Percentiles rank a stretch among this genome's conserved stretches.
phyloP scores from a whole-genome alignment of 1,140 invertebrate genomes.

The Rhopalosiphum padi region DNA sequence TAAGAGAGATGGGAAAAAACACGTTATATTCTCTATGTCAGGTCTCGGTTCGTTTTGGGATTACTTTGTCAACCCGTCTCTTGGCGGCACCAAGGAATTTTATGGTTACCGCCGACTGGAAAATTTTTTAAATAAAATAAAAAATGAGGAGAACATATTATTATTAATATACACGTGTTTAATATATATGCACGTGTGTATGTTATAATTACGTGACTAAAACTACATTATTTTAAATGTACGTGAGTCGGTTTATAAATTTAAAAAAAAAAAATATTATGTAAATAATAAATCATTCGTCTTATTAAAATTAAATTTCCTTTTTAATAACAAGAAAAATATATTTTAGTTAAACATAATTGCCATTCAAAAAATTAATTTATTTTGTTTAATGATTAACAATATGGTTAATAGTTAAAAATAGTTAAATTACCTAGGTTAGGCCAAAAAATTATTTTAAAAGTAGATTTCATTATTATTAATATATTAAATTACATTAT shows the following conservation, averaged over 20 bases:
- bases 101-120: neutral
- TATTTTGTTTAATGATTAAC: neutral
- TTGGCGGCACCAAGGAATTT: neutral
- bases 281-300: neutral
- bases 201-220: neutral
- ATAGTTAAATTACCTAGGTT: no score
- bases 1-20: slow-evolving; percentile 32
- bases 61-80: slow-evolving; percentile 56
- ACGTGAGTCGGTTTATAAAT: neutral
- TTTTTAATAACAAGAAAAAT: neutral
- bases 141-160: neutral
- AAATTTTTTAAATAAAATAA: slow-evolving; percentile 16
- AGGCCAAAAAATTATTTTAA: neutral
- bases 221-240: neutral
- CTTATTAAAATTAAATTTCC: neutral
- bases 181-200: no score
- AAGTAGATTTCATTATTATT: neutral
- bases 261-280: no score
- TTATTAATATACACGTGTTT: neutral
- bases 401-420: no score
- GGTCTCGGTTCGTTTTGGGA: slow-evolving; percentile 51
- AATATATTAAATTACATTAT: neutral
- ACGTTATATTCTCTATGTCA: slow-evolving; percentile 50
- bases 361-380: neutral
- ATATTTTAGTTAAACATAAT: neutral